A percentile compares a stretch with the other conserved stretches of the same genome.
Conservation (phyloP, 1,140 invertebrate species). For the Agrypnia vestita region DNA sequence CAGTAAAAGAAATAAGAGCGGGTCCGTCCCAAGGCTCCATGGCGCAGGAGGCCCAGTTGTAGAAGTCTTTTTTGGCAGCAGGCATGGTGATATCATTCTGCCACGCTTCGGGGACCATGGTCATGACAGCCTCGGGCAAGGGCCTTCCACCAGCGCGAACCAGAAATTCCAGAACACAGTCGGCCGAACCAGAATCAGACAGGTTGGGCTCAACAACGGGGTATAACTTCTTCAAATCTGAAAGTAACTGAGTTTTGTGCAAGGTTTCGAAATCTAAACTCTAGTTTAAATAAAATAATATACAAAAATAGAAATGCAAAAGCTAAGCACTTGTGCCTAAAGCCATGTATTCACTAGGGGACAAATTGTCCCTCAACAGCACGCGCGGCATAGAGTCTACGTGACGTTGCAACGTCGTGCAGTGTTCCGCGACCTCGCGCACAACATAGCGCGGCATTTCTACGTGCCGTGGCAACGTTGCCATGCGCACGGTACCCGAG, state of each 20-base stretch:
- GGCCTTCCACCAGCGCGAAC: constrained; percentile 92
- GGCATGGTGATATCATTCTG: constrained; percentile 96
- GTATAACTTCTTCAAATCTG: constrained; percentile 90
- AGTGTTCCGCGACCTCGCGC: too few relatives aligned
- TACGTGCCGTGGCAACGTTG: too few relatives aligned
- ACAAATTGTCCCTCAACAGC: too few relatives aligned
- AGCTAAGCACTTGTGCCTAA: too few relatives aligned
- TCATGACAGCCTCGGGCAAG: constrained; percentile 97
- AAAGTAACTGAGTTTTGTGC: constrained; percentile 62
- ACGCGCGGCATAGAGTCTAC: too few relatives aligned
- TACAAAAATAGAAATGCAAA: too few relatives aligned
- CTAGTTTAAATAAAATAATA: too few relatives aligned
- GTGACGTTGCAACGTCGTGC: too few relatives aligned
- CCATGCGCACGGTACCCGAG: too few relatives aligned
- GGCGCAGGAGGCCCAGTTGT: constrained; percentile 95
- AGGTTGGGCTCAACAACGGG: constrained; percentile 98
- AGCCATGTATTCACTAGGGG: too few relatives aligned
- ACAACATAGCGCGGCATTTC: too few relatives aligned
- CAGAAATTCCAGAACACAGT: constrained; percentile 98
- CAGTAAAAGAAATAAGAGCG: constrained; percentile 96
- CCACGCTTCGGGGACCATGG: constrained; percentile 99
- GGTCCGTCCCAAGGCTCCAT: constrained; percentile 99
- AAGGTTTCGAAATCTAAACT: too few relatives aligned
- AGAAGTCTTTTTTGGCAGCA: constrained; percentile 94
- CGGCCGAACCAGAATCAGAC: constrained; percentile 97